A percentile compares a stretch with the other conserved stretches of the same genome.
Conservation (phyloP, 2,888 invertebrate species). For the Helobdella robusta region DNA sequence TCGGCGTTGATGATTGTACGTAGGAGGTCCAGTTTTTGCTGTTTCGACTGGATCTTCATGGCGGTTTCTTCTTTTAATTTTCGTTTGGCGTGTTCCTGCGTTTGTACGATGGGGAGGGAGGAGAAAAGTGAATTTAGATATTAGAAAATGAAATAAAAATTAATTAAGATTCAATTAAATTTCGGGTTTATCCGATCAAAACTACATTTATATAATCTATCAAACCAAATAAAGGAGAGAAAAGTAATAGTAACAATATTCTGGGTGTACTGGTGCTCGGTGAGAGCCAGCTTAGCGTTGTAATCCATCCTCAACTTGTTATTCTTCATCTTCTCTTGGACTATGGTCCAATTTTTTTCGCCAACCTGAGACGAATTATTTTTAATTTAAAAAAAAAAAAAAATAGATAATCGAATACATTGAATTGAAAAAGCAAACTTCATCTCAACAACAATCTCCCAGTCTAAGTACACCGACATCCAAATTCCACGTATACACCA, state of each 20-base stretch:
- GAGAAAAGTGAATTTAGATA: neutral
- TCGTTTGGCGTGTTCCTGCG: constrained; percentile 41
- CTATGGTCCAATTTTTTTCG: constrained; percentile 53
- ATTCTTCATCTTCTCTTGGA: constrained; percentile 53
- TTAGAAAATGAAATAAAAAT: too few species aligned
- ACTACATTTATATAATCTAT: too few species aligned
- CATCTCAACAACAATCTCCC: neutral
- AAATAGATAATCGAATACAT: too few species aligned
- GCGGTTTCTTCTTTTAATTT: constrained; percentile 41
- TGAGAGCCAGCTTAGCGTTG: constrained; percentile 51
- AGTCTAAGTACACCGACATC: neutral
- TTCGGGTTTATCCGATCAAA: too few species aligned
- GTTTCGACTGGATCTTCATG: constrained; percentile 40
- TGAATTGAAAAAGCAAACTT: too few species aligned
- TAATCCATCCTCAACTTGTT: constrained; percentile 57
- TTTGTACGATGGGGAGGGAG: too few species aligned
- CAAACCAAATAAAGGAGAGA: neutral
- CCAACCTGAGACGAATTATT: too few species aligned
- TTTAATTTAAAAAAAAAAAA: too few species aligned
- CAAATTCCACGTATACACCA: neutral
- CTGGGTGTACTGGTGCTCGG: constrained; percentile 38
- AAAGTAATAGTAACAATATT: constrained; percentile 34
- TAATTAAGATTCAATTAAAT: too few species aligned
- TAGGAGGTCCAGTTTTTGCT: constrained; percentile 44
- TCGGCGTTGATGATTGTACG: constrained; percentile 40